Evolutionary conservation across 2,888 invertebrate genomes (phyloP), one percentile per base, ranked within the genome.

Genomic region (Noctua janthina): DNA sequence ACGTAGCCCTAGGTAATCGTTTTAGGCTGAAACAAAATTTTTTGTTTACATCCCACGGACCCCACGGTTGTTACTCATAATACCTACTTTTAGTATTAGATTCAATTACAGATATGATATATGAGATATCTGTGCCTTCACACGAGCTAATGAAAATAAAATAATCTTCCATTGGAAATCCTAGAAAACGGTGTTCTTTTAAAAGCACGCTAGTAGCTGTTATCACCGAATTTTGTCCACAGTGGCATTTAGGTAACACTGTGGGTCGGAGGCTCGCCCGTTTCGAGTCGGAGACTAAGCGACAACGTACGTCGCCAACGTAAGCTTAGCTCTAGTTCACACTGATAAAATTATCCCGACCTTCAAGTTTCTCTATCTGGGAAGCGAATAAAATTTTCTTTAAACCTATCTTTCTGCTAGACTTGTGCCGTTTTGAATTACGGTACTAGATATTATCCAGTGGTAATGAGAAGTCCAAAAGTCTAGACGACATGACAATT

Each of bases 191-290:
- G n/a, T n/a, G n/a, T n/a, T n/a, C n/a, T n/a, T n/a, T n/a, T n/a
- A n/a, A n/a, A n/a, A n/a, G n/a, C n/a, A n/a, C n/a, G n/a, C n/a
- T n/a, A n/a, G n/a, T n/a, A n/a, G n/a, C n/a, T n/a, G n/a, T n/a
- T n/a, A n/a, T n/a, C n/a, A n/a, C n/a, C n/a, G n/a, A 71, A 46
- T 72, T 74, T 66, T 78, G 70, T 69, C 73, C 51, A 51, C 1
- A 43, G 7, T 13, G 1, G 46, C 0, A 46, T 56, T 66, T 79
- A 35, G 15, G 73, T 64, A 78, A 39, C 93, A 93, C 88, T 92
- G 91, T 91, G 90, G 87, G 64, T n/a, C 79, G 91, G 93, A 92
- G 94, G 94, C 93, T 92, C 91, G 93, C 82, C 82, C 64, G 79
- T 80, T 79, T 85, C 87, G 83, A 87, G 88, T 88, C 80, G 68